Base-by-base conservation (phyloP, 1,140 invertebrate genomes). In the Trichoplusia ni region DNA sequence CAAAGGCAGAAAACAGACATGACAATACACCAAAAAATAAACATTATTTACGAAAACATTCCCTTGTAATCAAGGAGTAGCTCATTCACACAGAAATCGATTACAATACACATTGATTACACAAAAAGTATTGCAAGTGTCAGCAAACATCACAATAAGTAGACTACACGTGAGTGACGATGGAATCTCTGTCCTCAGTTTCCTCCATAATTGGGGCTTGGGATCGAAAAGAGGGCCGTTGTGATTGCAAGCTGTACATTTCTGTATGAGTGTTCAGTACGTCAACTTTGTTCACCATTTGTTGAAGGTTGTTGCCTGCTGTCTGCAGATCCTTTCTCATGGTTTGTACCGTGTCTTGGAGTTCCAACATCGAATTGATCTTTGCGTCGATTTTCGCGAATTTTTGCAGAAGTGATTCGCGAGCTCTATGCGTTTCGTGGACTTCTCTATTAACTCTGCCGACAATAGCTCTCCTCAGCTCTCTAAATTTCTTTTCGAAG, bases 281-380 rank as follows among this genome's bases (percentile, higher is more conserved):
- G 81, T 80, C 75, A 0, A 89, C 67, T 59, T 73, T 86, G 13
- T 76, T 66, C 3, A 64, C 5, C 4, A 84, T 68, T 31, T 73
- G 58, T 4, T 58, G 33, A 9, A 54, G 19, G 6, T 51, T 59
- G 31, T 59, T 64, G 38, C 82, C 82, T n/a, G 76, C 77, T 1
- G 19, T 16, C 2, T 51, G 53, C 16, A 89, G 59, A 33, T 83
- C 69, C 18, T 80, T 69, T 4, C 76, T 64, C 8, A 89, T 47
- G 1, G 29, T 13, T 2, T 37, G 21, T 2, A 89, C 73, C 19
- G 64, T 78, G 2, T 77, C 53, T 47, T 82, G 73, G 0, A 87
- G 44, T 14, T 82, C 75, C 4, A 89, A 13, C 75, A 87, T 79
- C 1, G 73, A 69, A 51, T 84, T 69, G 6, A 89, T 85, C 67